Evolutionary conservation across 2,113 vertebrate genomes (phyloP).

Genomic region (Chloebia gouldiae): DNA sequence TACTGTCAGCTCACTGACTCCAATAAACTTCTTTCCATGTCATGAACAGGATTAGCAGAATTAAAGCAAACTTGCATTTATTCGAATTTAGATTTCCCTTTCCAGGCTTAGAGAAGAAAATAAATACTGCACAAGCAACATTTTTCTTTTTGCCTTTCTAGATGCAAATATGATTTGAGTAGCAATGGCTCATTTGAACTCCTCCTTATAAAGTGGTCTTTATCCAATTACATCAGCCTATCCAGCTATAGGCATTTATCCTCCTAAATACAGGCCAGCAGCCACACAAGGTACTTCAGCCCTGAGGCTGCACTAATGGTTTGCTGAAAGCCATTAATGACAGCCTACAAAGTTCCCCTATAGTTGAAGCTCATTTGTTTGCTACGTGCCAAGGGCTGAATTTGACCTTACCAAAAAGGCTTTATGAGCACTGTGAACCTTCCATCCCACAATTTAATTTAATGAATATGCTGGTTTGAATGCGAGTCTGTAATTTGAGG

Average conservation of each 20-base stretch:
- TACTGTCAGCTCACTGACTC: background rate
- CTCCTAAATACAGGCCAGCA: background rate
- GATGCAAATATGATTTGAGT: background rate
- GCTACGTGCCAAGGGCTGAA: background rate
- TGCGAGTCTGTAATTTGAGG: conserved; percentile 20
- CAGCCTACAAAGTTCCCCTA: background rate
- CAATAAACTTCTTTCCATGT: background rate
- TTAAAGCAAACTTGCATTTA: background rate
- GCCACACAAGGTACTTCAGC: conserved; percentile 28
- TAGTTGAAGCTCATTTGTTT: conserved; percentile 26
- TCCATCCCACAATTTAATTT: conserved; percentile 15
- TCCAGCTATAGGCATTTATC: background rate
- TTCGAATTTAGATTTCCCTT: background rate
- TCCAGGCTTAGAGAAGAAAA: background rate
- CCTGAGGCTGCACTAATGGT: background rate
- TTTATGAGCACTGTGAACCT: conserved; percentile 7
- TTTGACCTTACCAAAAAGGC: background rate
- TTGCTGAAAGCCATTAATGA: conserved; percentile 16
- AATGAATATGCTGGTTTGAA: background rate
- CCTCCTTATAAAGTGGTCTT: background rate
- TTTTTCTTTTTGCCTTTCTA: background rate
- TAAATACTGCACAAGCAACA: background rate
- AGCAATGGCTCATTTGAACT: conserved; percentile 5
- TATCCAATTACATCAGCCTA: conserved; percentile 24
- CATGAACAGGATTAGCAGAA: background rate